Evolutionary conservation across 1,140 invertebrate species (phyloP), one percentile per base, ranked within the genome.

Genomic region (Tyrophagus putrescentiae): DNA sequence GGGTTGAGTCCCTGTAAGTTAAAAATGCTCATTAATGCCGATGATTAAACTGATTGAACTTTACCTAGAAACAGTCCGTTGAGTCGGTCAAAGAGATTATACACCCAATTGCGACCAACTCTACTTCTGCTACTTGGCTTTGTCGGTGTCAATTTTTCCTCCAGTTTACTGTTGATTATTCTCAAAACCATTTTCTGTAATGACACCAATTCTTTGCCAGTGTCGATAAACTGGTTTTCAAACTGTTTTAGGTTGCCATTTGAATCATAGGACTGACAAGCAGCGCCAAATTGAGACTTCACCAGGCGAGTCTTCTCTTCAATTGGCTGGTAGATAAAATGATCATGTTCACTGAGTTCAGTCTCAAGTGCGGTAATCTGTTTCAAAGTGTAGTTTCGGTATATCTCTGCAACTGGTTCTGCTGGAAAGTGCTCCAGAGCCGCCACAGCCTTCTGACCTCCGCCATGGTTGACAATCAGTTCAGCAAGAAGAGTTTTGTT

Each of bases 171-270:
- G 25, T 54, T 54, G 27, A 54, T 54, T 31, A 54, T 54, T 54
- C 52, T 31, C n/a, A 54, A 18, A 7, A 54, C 28, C 52, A 54
- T 54, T 31, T 54, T 54, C 13, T 54, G 52, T 33, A 54, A 11
- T 3, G 52, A 28, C n/a, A 54, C 52, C 3, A 54, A 3, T 32
- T 54, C 13, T 23, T 31, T 11, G 13, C 52, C 52, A 4, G 52
- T 54, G 3, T 1, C 7, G 13, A 54, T n/a, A n/a, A 54, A 54
- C 9, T 54, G n/a, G 32, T 31, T 13, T 31, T 54, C 52, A 7
- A 54, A 54, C 27, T 27, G 7, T 27, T 28, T 9, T 9, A 54
- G 11, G 39, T 54, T 23, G 13, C 52, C 1, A 36, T 36, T 31
- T 31, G n/a, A 16, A 28, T 54, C 52, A 33, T 32, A 54, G 21